phyloP scores from a whole-genome alignment of 2,797 vertebrate genomes.

The Phoeniculus purpureus region DNA sequence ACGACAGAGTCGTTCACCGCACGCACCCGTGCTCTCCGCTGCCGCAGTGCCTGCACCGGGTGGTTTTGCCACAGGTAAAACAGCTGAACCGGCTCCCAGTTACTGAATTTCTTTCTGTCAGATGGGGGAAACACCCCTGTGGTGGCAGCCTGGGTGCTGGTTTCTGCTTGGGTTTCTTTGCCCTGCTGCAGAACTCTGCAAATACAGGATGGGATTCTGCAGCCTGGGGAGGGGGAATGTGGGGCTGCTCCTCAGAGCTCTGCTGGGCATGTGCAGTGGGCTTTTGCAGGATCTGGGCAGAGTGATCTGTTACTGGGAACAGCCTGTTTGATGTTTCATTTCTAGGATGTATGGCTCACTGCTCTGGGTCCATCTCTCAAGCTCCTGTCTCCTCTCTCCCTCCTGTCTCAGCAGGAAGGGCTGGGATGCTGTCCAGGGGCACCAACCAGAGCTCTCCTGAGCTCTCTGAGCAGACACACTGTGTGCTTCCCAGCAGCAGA shows the following conservation, averaged over 20 bases:
- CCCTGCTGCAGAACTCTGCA: not conserved
- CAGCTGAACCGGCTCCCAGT: not conserved
- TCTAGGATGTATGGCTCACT: not conserved
- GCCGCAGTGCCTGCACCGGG: not conserved
- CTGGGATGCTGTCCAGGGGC: not conserved
- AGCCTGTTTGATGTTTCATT: not conserved
- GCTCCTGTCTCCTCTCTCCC: not conserved
- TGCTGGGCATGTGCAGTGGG: not conserved
- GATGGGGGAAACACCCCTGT: not conserved
- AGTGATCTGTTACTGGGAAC: slow-evolving; percentile 29
- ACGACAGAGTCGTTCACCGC: not conserved
- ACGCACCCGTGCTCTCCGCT: not conserved
- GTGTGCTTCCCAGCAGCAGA: not conserved
- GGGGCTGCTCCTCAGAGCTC: not conserved
- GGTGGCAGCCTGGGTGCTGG: rapidly evolving
- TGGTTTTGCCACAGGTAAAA: not conserved
- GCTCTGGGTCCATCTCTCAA: not conserved
- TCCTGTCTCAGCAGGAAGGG: not conserved
- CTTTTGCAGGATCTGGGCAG: slow-evolving; percentile 19
- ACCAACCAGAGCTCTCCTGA: not conserved
- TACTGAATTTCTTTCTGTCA: rapidly evolving
- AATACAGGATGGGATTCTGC: rapidly evolving
- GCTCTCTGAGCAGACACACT: rapidly evolving
- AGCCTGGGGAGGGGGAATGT: rapidly evolving
- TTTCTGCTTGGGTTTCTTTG: not conserved